Evolutionary conservation across 2,797 vertebrate genomes (phyloP).

Genomic region (Phataginus tetradactyla): DNA sequence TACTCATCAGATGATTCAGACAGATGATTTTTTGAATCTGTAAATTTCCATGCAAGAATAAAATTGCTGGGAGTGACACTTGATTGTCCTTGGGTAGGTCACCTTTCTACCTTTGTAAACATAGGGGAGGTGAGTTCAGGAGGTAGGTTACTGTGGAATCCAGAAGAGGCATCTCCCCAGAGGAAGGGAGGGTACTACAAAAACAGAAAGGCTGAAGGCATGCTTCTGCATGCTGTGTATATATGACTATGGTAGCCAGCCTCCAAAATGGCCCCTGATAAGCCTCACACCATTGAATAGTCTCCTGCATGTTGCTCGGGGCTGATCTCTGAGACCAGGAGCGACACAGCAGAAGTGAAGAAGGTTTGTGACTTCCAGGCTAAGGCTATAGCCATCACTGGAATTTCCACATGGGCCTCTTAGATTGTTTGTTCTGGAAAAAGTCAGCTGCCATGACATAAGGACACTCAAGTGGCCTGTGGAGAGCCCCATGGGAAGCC

Average conservation of each 20-base stretch:
- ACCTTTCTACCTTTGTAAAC: not conserved
- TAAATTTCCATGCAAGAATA: not conserved
- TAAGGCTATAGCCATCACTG: not conserved
- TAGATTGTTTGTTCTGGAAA: not conserved
- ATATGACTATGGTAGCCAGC: not conserved
- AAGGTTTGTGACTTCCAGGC: not conserved
- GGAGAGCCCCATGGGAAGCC: not conserved
- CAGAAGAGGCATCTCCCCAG: not conserved
- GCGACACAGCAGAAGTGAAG: not conserved
- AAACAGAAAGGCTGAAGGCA: not conserved
- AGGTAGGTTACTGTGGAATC: not conserved
- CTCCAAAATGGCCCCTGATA: not conserved
- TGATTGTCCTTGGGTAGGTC: not conserved
- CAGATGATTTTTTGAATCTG: not conserved
- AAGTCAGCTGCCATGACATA: not conserved
- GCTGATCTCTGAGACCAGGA: not conserved
- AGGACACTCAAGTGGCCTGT: not conserved
- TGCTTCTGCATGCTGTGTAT: not conserved
- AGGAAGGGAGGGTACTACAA: not conserved
- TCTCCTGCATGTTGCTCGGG: not conserved
- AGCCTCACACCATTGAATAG: not conserved
- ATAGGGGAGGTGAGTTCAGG: not conserved
- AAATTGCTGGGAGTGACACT: not conserved
- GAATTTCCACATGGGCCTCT: not conserved
- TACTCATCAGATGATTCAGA: not conserved